A percentile compares a stretch with the other conserved stretches of the same genome.
Evolutionary conservation across 2,888 invertebrate species (phyloP).

Genomic region (Pristionchus entomophagus): DNA sequence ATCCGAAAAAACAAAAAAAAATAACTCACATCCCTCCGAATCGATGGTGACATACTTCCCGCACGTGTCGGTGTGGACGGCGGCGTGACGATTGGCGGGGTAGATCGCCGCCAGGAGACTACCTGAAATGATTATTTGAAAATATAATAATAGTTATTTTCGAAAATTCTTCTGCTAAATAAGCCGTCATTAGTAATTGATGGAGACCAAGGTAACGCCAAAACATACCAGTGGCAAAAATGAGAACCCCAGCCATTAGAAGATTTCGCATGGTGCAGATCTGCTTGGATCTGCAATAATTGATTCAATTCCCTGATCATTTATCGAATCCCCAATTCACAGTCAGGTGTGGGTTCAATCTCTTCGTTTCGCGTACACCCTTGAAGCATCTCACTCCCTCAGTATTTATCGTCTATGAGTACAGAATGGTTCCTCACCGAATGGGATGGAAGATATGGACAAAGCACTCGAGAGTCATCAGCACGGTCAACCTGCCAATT

Average conservation of each 20-base stretch:
- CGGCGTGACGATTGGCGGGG: conserved; percentile 65
- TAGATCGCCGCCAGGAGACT: conserved; percentile 66
- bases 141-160: not conserved
- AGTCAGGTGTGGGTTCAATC: too few relatives aligned
- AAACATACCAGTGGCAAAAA: conserved; percentile 45
- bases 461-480: conserved; percentile 72
- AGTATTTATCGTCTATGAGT: too few relatives aligned
- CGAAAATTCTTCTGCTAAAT: not conserved
- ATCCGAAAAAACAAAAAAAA: not conserved
- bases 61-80: conserved; percentile 57
- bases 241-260: conserved; percentile 54
- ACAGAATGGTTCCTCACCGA: conserved; percentile 40
- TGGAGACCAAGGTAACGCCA: too few relatives aligned
- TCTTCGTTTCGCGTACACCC: too few relatives aligned
- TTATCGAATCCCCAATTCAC: too few relatives aligned
- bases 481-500: conserved; percentile 65
- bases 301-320: too few relatives aligned
- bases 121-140: conserved; percentile 50
- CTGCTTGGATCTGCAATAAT: conserved; percentile 58
- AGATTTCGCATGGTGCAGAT: conserved; percentile 70
- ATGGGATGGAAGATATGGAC: conserved; percentile 70
- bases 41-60: conserved; percentile 33
- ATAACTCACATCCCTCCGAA: not conserved
- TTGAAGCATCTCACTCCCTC: too few relatives aligned
- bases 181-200: too few relatives aligned